These are phyloP conservation scores for Poecile montanus DNA, from an alignment of 2,797 vertebrate genomes.

Conservation along the genomic window DNA sequence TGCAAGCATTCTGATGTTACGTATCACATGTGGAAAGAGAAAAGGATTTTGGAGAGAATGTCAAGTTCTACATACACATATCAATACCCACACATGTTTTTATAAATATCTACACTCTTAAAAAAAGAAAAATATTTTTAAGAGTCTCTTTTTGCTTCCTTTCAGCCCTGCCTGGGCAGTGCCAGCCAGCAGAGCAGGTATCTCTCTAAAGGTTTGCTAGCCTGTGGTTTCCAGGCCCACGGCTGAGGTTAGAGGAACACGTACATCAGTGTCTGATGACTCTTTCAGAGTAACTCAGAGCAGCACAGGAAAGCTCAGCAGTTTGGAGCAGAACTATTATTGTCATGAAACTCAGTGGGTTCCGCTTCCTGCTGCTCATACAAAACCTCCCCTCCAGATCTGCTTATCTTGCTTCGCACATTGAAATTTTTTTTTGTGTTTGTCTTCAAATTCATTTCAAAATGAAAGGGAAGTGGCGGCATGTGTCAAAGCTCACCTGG, in stretches of 20 bases:
- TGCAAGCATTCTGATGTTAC: not conserved
- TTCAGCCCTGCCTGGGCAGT: not conserved
- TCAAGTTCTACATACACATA: not conserved
- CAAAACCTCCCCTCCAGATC: not conserved
- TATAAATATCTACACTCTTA: not conserved
- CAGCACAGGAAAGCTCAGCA: not conserved
- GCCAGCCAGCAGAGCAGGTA: not conserved
- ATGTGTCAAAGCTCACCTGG: not conserved
- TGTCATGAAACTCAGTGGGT: not conserved
- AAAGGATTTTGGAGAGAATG: not conserved
- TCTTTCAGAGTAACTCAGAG: conserved; percentile 6
- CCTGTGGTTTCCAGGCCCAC: not conserved
- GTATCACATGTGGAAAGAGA: not conserved
- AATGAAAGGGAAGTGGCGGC: not conserved
- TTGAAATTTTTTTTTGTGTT: not conserved
- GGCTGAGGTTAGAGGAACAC: not conserved
- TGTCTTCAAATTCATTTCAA: not conserved
- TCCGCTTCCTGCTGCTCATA: not conserved
- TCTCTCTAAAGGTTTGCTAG: not conserved
- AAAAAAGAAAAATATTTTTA: not conserved
- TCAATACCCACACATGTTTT: not conserved
- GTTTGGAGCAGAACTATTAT: not conserved
- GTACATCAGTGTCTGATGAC: not conserved
- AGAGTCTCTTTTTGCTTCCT: not conserved
- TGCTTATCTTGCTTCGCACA: not conserved